Conservation (phyloP, 2,888 invertebrate genomes). For the Oasisia sp. region DNA sequence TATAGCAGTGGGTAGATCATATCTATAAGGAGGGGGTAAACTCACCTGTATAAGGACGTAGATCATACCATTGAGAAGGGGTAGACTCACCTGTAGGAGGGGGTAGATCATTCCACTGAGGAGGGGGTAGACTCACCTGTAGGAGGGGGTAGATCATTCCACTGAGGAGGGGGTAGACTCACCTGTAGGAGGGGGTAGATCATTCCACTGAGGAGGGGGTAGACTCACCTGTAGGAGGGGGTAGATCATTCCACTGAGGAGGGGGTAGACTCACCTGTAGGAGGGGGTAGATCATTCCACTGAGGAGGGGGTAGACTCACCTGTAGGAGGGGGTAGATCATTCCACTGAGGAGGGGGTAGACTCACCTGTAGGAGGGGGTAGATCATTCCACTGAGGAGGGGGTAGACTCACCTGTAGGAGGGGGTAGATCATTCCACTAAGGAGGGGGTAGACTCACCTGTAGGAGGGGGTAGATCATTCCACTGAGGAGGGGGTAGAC, state of each 20-base stretch:
- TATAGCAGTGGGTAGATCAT: slow-evolving; percentile 86
- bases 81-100: slow-evolving; percentile 71
- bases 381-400: slow-evolving; percentile 90
- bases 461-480: background rate
- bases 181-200: no score
- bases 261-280: no score
- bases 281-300: no score
- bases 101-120: slow-evolving; percentile 96
- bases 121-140: slow-evolving; percentile 79
- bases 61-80: slow-evolving; percentile 61
- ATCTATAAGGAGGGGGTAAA: slow-evolving; percentile 89
- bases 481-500: background rate
- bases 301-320: no score
- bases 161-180: slow-evolving; percentile 31
- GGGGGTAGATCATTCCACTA: slow-evolving; percentile 91
- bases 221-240: no score
- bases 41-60: slow-evolving; percentile 74
- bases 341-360: no score
- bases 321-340: no score
- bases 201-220: no score
- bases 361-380: slow-evolving; percentile 80
- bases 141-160: slow-evolving; percentile 91
- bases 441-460: background rate
- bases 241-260: no score
- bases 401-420: slow-evolving; percentile 77